These are phyloP conservation scores for Operophtera brumata DNA, from an alignment of 2,888 invertebrate genomes.

Conservation along the genomic window DNA sequence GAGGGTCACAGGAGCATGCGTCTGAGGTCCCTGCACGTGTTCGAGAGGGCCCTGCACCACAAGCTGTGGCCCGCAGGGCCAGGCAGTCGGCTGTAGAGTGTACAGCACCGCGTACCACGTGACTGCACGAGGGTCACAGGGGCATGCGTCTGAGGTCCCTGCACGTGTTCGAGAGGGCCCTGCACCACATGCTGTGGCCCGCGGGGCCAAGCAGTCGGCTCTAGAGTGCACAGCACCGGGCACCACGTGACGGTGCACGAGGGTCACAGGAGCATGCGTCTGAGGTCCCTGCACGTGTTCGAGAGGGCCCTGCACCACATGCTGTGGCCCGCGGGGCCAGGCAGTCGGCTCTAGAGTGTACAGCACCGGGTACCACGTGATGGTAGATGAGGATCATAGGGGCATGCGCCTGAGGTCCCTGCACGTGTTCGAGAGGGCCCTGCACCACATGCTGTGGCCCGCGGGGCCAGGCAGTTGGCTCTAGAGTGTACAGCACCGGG, in stretches of 20 bases:
- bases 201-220: conserved; percentile 86
- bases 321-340: conserved; percentile 60
- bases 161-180: too few species aligned
- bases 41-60: too few species aligned
- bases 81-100: too few species aligned
- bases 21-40: too few species aligned
- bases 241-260: conserved; percentile 64
- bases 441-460: conserved; percentile 66
- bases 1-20: too few species aligned
- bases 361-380: conserved; percentile 54
- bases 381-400: conserved; percentile 54
- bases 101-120: too few species aligned
- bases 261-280: conserved; percentile 38
- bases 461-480: conserved; percentile 53
- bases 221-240: conserved; percentile 72
- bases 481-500: conserved; percentile 58
- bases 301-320: conserved; percentile 60
- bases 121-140: too few species aligned
- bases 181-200: too few species aligned
- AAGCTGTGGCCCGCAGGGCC: too few species aligned
- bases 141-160: too few species aligned
- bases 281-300: conserved; percentile 58
- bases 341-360: conserved; percentile 62
- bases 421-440: conserved; percentile 58
- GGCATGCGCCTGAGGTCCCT: conserved; percentile 44